phyloP scores from a whole-genome alignment of 2,888 invertebrate species.

The Disparrhopalites patrizii region DNA sequence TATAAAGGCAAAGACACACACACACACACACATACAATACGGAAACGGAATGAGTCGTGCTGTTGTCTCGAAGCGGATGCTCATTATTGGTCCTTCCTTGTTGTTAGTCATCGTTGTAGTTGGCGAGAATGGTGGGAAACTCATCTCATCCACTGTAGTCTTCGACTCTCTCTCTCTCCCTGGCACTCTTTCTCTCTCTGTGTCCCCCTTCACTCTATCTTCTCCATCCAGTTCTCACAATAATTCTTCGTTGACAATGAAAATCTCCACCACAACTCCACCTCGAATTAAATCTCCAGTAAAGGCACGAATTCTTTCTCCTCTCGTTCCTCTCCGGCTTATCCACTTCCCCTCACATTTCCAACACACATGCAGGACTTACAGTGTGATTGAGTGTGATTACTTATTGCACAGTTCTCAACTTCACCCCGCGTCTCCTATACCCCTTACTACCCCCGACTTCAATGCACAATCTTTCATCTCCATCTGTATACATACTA shows the following conservation, averaged over 20 bases:
- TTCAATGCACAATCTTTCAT: too few species aligned
- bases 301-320: too few species aligned
- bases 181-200: slow-evolving; percentile 10
- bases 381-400: too few species aligned
- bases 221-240: slow-evolving; percentile 5
- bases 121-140: too few species aligned
- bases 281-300: not conserved
- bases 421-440: too few species aligned
- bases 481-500: too few species aligned
- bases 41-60: slow-evolving; percentile 14
- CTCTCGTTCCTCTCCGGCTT: too few species aligned
- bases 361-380: too few species aligned
- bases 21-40: not conserved
- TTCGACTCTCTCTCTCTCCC: slow-evolving; percentile 5
- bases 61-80: slow-evolving; percentile 30
- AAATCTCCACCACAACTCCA: slow-evolving; percentile 1
- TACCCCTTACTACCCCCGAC: too few species aligned
- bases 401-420: too few species aligned
- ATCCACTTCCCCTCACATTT: too few species aligned
- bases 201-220: slow-evolving; percentile 7
- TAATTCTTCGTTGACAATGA: not conserved
- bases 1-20: not conserved
- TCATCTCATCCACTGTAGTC: not conserved
- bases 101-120: slow-evolving; percentile 32
- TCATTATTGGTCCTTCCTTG: slow-evolving; percentile 36